phyloP scores from a whole-genome alignment of 2,797 vertebrate species.

The Cyprinella venusta region DNA sequence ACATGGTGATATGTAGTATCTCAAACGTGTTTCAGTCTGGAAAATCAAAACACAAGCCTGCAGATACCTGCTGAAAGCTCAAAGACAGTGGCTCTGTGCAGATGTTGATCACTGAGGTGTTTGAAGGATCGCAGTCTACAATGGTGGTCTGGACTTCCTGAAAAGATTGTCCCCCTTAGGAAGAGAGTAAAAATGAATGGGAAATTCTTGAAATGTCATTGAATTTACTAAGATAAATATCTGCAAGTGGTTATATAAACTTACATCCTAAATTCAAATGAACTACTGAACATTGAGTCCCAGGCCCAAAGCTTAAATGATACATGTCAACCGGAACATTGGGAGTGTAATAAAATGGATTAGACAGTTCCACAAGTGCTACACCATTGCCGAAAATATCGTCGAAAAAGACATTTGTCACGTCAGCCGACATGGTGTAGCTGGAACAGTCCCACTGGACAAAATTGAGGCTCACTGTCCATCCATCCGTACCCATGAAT shows the following conservation, averaged over 20 bases:
- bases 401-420: neutral
- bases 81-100: neutral
- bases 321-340: constrained; percentile 42
- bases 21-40: neutral
- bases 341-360: neutral
- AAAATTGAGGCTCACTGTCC: neutral
- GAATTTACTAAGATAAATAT: neutral
- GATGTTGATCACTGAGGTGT: constrained; percentile 27
- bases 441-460: neutral
- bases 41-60: neutral
- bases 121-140: constrained; percentile 39
- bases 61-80: constrained; percentile 7
- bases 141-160: constrained; percentile 40
- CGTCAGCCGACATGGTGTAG: fast-evolving
- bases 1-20: neutral
- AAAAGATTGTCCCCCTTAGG: constrained; percentile 34
- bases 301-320: neutral
- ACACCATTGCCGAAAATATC: neutral
- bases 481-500: neutral
- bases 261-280: constrained; percentile 39
- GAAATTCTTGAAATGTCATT: neutral
- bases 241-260: neutral
- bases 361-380: constrained; percentile 5
- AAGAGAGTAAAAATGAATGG: constrained; percentile 7
- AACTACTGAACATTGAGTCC: constrained; percentile 50